These are phyloP conservation scores for Eupsilia transversa DNA, from an alignment of 2,888 invertebrate genomes.

Conservation along the genomic window DNA sequence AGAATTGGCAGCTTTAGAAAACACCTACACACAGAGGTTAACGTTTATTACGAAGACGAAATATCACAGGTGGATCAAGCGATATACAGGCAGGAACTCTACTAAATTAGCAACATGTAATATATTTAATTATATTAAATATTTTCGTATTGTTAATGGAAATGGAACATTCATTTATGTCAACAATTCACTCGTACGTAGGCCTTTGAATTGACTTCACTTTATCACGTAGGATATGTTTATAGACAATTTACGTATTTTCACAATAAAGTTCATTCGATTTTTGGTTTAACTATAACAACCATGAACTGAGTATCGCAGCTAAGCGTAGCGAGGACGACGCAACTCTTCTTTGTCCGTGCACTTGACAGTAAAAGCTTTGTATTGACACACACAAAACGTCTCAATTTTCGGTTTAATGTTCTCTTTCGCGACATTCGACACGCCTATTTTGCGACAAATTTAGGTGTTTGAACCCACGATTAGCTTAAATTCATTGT, in stretches of 20 bases:
- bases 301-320: slow-evolving; percentile 78
- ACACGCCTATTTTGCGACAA: slow-evolving; percentile 78
- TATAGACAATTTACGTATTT: slow-evolving; percentile 73
- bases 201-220: slow-evolving; percentile 87
- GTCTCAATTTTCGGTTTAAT: slow-evolving; percentile 86
- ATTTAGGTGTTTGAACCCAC: slow-evolving; percentile 74
- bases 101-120: slow-evolving; percentile 78
- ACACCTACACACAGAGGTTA: slow-evolving; percentile 76
- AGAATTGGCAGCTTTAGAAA: slow-evolving; percentile 81
- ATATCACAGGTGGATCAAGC: slow-evolving; percentile 89
- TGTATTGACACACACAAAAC: slow-evolving; percentile 90
- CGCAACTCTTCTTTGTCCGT: slow-evolving; percentile 89
- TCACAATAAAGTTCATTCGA: slow-evolving; percentile 78
- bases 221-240: slow-evolving; percentile 83
- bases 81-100: slow-evolving; percentile 89
- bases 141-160: slow-evolving; percentile 72
- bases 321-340: slow-evolving; percentile 77
- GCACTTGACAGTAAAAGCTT: slow-evolving; percentile 89
- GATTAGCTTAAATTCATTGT: slow-evolving; percentile 79
- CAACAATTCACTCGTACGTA: slow-evolving; percentile 80
- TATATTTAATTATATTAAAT: slow-evolving; percentile 71
- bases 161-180: slow-evolving; percentile 72
- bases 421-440: slow-evolving; percentile 89
- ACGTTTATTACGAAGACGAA: slow-evolving; percentile 80
- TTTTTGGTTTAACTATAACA: slow-evolving; percentile 75